These are phyloP conservation scores for Cyclophora punctaria DNA, from an alignment of 2,888 invertebrate species.

Conservation along the genomic window DNA sequence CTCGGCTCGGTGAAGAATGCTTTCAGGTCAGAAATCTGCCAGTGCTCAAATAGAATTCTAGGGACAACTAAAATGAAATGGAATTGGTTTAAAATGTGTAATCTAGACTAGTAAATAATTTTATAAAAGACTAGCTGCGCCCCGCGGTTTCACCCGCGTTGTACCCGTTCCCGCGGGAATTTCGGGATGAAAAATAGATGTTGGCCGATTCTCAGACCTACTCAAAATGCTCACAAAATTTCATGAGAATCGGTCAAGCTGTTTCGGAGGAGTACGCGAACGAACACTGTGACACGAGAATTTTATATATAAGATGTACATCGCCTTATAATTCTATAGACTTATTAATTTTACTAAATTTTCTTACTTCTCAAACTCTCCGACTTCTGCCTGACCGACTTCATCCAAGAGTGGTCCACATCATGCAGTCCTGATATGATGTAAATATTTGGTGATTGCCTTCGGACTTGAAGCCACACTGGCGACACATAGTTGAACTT, in stretches of 20 bases:
- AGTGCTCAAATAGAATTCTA: conserved; percentile 91
- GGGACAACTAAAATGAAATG: conserved; percentile 82
- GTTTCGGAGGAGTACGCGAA: no score
- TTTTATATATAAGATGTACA: no score
- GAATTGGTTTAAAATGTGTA: no score
- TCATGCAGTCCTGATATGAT: conserved; percentile 85
- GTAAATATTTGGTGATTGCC: conserved; percentile 77
- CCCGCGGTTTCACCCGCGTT: no score
- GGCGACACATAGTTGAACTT: conserved; percentile 95
- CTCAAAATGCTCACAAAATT: no score
- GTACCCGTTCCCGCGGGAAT: no score
- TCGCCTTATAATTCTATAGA: neutral
- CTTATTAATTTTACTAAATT: neutral
- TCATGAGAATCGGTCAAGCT: no score
- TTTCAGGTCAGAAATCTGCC: conserved; percentile 84
- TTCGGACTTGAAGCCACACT: conserved; percentile 92
- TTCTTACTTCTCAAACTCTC: conserved; percentile 75
- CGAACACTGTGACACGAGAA: no score
- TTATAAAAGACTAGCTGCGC: no score
- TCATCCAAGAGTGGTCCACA: conserved; percentile 89
- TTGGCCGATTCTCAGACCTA: no score
- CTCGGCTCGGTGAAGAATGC: conserved; percentile 79
- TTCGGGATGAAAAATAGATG: no score
- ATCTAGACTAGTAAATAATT: no score
- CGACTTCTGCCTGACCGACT: conserved; percentile 79